Evolutionary conservation across 2,113 vertebrate genomes (phyloP), one percentile per base, ranked within the genome.

Genomic region (Pomatostomus ruficeps): DNA sequence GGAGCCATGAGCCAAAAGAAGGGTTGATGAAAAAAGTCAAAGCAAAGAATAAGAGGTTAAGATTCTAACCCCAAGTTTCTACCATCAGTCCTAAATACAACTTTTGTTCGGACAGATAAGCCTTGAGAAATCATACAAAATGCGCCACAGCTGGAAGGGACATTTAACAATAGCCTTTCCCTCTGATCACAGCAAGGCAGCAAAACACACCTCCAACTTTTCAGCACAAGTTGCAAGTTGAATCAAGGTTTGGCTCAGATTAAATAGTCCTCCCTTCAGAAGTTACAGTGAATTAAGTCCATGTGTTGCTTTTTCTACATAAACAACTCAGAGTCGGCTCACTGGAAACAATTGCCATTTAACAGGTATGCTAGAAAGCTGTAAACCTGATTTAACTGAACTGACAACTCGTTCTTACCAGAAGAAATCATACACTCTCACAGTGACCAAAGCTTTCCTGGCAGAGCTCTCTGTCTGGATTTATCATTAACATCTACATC

Each of bases 401-500:
- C 61, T 25, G 49, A 51, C 72, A 82, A 82, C 83, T 82, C 5
- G 0, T 51, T 74, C 83, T 71, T 88, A 79, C 62, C 57, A 67
- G 85, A 94, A 96, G 78, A 36, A 86, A 79, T 75, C 9, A 0
- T 78, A 73, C 65, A 35, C 79, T 93, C 89, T 68, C 82, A 49
- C 63, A 76, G 94, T 78, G 86, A 95, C 92, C 92, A 97, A 91
- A 95, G 88, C 89, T 89, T 93, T 97, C 95, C 96, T 97, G 97
- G 97, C 97, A 97, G 93, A 88, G 85, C 48, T 63, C 90, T 80
- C 88, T 92, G 91, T 94, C 88, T 76, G 93, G 95, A 94, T 98
- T 98, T 97, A 97, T 98, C 97, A 97, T 98, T 98, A 97, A 91
- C 93, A 95, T 97, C 97, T 94, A 97, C 96, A 98, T 96, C 96